Conservation (phyloP, 2,113 vertebrate species). For the Plestiodon gilberti region DNA sequence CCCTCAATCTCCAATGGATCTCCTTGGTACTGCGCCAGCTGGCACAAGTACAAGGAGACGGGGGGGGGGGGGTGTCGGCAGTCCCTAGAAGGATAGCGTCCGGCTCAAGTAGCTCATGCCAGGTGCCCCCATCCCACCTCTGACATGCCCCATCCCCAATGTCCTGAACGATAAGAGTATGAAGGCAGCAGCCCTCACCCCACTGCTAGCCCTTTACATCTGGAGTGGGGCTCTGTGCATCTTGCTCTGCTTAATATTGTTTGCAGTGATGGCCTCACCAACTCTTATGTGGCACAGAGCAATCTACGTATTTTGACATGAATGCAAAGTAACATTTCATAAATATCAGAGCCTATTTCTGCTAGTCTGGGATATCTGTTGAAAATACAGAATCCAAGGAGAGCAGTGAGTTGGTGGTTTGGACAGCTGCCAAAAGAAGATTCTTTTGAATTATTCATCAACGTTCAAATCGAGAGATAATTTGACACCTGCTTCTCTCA, state of each 20-base stretch:
- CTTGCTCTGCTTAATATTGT: neutral
- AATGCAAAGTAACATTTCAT: neutral
- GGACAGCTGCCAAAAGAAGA: neutral
- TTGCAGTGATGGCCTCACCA: neutral
- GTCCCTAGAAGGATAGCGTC: too few relatives aligned
- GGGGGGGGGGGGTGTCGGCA: too few relatives aligned
- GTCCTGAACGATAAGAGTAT: neutral
- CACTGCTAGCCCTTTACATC: neutral
- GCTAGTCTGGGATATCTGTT: neutral
- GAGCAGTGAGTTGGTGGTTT: conserved; percentile 26
- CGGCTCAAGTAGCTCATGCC: too few relatives aligned
- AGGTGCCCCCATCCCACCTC: too few relatives aligned
- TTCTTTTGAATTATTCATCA: conserved; percentile 40
- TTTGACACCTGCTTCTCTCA: conserved; percentile 16
- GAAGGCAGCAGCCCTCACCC: neutral
- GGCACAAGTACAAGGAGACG: too few relatives aligned
- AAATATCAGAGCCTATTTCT: conserved; percentile 37
- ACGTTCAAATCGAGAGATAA: conserved; percentile 15
- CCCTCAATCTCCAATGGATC: too few relatives aligned
- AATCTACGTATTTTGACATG: neutral
- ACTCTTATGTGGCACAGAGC: neutral
- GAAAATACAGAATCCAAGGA: conserved; percentile 13
- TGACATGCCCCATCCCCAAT: neutral
- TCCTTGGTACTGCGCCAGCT: too few relatives aligned
- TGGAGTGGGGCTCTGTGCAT: neutral